Evolutionary conservation across 37 sponge, comb jelly and placozoan genomes (phyloP), one percentile per base, ranked within the genome.

Genomic region (Agelas oroides): DNA sequence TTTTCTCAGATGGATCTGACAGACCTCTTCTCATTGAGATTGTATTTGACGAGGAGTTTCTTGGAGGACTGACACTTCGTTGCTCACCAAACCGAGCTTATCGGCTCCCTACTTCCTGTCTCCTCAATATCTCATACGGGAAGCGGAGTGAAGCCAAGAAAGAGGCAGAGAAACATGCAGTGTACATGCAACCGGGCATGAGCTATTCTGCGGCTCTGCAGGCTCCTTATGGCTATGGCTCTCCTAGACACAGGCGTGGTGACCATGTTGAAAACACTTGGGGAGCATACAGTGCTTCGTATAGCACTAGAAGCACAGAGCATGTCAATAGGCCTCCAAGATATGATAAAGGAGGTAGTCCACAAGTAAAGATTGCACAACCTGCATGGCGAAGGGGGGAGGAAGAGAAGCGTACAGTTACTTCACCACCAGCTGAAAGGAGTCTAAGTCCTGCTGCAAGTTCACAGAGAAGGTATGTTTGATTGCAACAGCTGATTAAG

Each of bases 1-100:
- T n/a, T n/a, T 5, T 8, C 69, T 8, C 58, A 79, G 80, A 79
- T 46, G 5, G 65, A 23, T 63, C 33, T 41, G 80, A 68, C 55
- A 17, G 17, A 19, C 21, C 3, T 21, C 18, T 75, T 2, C 66
- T 89, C 25, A 95, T 90, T 70, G 96, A 95, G 62, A 87, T 98
- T 8, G 55, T 98, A 1, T 98, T 91, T 70, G 98, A 98, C 77
- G 92, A 94, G 66, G 86, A 90, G 70, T 98, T 98, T 73, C 92
- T 92, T 74, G 96, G 96, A 8, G 94, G 94, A 18, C 65, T 92
- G 40, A 52, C 90, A 17, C 46, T 89, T 6, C 77, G 90, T 6
- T 88, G 89, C 65, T 81, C 87, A 23, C 64, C 86, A 41, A 85
- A 86, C 58, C 69, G 88, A 71, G 96, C 88, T 35, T 95, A 97